Evolutionary conservation across 1,140 invertebrate species (phyloP), one percentile per base, ranked within the genome.

Genomic region (Rhopalosiphum maidis): DNA sequence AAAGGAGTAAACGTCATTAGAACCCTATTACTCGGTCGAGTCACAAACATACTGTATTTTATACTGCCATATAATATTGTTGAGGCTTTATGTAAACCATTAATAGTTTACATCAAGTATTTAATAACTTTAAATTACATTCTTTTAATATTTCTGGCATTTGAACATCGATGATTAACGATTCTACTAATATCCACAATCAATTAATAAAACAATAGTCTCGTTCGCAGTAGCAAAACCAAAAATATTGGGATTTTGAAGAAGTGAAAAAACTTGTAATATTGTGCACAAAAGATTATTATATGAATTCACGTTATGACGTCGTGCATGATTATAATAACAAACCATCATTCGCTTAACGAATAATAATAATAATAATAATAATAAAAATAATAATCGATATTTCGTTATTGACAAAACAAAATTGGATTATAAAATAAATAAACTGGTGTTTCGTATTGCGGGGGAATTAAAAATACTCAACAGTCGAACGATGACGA

Each of bases 1-100:
- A 83, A 83, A 83, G n/a, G 35, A 35, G 35, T 83, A 83, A 83
- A 83, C 77, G 77, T 83, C 77, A 37, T 83, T 83, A 83, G 35
- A 35, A 37, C 22, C 21, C 21, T 83, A 83, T 37, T 83, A 83
- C 22, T 82, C 37, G n/a, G 35, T 83, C 22, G 35, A 83, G 35
- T 82, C 15, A 35, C 4, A 82, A 82, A n/a, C 30, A 82, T 82
- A 82, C 1, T 35, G 55, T 25, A 60, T 60, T 60, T 7, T 60
- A 60, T 51, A 51, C 15, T 51, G 30, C n/a, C 15, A 77, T n/a
- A n/a, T 21, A 35, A 77, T 77, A 77, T n/a, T 77, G 30, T 77
- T 21, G 60, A 77, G 60, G 60, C 60, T 77, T 21, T 77, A 77
- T 77, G 60, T 18, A 77, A 77, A 21, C 60, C 60, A 77, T n/a